Percentiles rank a stretch among this genome's conserved stretches.
These are phyloP conservation scores for Chrysochloris asiatica DNA, from an alignment of 2,113 vertebrate species.

Conservation along the genomic window DNA sequence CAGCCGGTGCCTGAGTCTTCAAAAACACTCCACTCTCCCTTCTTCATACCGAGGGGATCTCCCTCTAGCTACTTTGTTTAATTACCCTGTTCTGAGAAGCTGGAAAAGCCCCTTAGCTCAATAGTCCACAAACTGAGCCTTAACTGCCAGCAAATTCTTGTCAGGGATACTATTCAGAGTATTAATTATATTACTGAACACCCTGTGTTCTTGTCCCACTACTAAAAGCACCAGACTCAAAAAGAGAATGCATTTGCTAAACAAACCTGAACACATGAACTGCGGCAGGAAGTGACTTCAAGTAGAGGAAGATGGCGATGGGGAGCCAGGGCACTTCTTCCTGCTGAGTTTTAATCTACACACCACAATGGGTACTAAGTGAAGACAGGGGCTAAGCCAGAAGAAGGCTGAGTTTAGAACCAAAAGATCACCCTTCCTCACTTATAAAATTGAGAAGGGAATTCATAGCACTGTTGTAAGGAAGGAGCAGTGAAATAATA, in stretches of 20 bases:
- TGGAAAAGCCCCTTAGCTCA: slow-evolving; percentile 75
- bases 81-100: slow-evolving; percentile 81
- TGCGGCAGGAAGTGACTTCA: background rate
- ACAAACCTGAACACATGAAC: background rate
- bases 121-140: slow-evolving; percentile 63
- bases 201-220: background rate
- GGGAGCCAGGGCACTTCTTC: no score
- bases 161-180: slow-evolving; percentile 66
- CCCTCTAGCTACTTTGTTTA: slow-evolving; percentile 84
- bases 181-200: slow-evolving; percentile 67
- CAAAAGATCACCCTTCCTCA: background rate
- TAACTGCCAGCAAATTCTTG: slow-evolving; percentile 76
- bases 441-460: background rate
- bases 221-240: background rate
- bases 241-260: background rate
- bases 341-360: background rate
- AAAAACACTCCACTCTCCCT: slow-evolving; percentile 5
- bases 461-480: background rate
- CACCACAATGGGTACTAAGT: background rate
- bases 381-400: background rate
- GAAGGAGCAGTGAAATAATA: background rate
- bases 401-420: background rate
- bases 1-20: slow-evolving; percentile 76
- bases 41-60: slow-evolving; percentile 69
- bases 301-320: fast-evolving